A percentile compares a stretch with the other conserved stretches of the same genome.
Conservation (phyloP, 1,140 invertebrate genomes). For the Drosophila persimilis region DNA sequence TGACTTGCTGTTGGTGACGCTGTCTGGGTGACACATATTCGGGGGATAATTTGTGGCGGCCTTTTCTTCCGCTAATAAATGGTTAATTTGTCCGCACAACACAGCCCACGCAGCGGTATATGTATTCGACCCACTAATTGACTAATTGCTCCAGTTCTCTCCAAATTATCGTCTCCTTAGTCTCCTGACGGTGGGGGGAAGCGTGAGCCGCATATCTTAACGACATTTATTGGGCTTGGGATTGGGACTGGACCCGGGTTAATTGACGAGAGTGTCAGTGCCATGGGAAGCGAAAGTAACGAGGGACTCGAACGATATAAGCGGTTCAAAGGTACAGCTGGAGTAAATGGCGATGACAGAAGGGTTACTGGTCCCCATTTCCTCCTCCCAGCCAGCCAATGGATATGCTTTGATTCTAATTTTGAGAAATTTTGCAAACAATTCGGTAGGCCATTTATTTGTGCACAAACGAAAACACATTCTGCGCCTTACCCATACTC, state of each 20-base stretch:
- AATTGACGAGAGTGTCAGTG: slow-evolving; percentile 38
- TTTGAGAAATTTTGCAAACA: slow-evolving; percentile 23
- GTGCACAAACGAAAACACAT: slow-evolving; percentile 14
- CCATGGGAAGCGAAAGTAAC: slow-evolving; percentile 27
- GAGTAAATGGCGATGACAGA: slow-evolving; percentile 18
- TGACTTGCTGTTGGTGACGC: slow-evolving; percentile 17
- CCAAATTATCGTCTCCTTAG: slow-evolving; percentile 33
- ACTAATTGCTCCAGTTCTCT: slow-evolving; percentile 61
- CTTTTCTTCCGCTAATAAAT: slow-evolving; percentile 51
- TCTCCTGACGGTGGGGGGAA: neutral
- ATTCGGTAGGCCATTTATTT: slow-evolving; percentile 34
- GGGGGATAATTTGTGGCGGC: slow-evolving; percentile 48
- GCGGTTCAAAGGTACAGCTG: slow-evolving; percentile 9
- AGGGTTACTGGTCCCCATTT: neutral
- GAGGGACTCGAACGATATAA: slow-evolving; percentile 6
- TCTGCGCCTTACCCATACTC: neutral
- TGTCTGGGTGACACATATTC: slow-evolving; percentile 27
- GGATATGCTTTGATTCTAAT: slow-evolving; percentile 9
- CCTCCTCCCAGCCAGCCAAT: neutral
- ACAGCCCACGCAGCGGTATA: slow-evolving; percentile 60
- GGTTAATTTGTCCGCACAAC: slow-evolving; percentile 55
- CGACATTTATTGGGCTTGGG: slow-evolving; percentile 28
- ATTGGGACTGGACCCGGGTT: slow-evolving; percentile 9
- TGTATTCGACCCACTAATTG: slow-evolving; percentile 37
- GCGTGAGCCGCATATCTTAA: slow-evolving; percentile 33